Conservation (phyloP, 2,797 vertebrate species). For the Smutsia gigantea region DNA sequence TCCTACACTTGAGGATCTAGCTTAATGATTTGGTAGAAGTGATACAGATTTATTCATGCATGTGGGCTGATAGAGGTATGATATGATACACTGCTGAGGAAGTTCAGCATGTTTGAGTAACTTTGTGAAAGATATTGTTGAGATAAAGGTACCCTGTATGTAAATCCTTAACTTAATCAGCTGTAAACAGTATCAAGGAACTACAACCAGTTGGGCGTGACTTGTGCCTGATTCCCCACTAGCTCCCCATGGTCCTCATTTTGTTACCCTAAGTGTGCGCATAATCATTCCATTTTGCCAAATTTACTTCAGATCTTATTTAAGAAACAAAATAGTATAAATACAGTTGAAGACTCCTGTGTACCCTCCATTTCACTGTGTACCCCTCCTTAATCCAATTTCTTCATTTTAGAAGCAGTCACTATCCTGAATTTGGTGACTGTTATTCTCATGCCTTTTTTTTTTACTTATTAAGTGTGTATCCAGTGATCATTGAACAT, state of each 20-base stretch:
- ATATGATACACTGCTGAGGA: background rate
- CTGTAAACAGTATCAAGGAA: background rate
- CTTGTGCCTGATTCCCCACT: background rate
- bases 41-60: background rate
- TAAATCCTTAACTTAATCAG: background rate
- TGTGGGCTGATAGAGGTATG: background rate
- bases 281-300: slow-evolving; percentile 10
- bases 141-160: background rate
- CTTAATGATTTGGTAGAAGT: background rate
- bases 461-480: background rate
- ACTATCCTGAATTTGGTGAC: slow-evolving; percentile 25
- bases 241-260: background rate
- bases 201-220: background rate
- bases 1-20: background rate
- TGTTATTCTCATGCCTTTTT: background rate
- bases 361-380: background rate
- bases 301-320: slow-evolving; percentile 31
- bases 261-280: background rate
- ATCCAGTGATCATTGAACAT: background rate
- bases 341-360: background rate
- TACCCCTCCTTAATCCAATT: background rate
- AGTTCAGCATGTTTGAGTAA: background rate
- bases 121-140: slow-evolving; percentile 4
- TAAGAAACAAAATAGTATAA: slow-evolving; percentile 36
- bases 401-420: slow-evolving; percentile 2